Evolutionary conservation across 1,140 invertebrate genomes (phyloP), one percentile per base, ranked within the genome.

Genomic region (Hyphantria cunea): DNA sequence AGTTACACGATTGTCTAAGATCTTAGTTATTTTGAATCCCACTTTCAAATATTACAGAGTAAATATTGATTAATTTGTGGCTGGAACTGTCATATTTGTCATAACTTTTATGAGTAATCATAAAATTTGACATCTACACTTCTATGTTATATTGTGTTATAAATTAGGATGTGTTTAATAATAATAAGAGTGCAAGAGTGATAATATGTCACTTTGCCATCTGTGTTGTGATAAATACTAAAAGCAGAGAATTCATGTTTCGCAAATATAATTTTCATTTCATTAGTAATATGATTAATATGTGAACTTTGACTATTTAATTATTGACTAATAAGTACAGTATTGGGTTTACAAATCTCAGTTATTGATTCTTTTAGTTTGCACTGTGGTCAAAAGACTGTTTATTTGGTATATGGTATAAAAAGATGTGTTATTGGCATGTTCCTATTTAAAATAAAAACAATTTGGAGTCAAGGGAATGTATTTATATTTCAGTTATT

Each of bases 401-500:
- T 34, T 39, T 9, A 52, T 44, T 41, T 52, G 52, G 50, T 51
- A 47, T 63, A 62, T 66, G 58, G 66, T 67, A 54, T 48, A 59
- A 51, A 62, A 66, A 64, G 71, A 61, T 61, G 60, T 58, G 49
- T 68, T 64, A 69, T 80, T 78, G 74, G 72, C 72, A 74, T 75
- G 81, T 85, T 82, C 80, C 80, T 81, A 82, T 49, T 61, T 66
- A 68, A 69, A 61, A 70, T 59, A 59, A 68, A 75, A 74, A 64
- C 15, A 74, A 71, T 64, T 66, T 63, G 68, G 45, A 77, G 71
- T 75, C 68, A 68, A 78, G 55, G 70, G 63, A 73, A 74, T 78
- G 55, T 68, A 70, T 74, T 55, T 80, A 73, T 74, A 80, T 76
- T 78, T 78, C 68, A 75, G 67, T 80, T 79, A 76, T 78, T 78